These are phyloP conservation scores for Campylomormyrus tamandua DNA, from an alignment of 2,113 vertebrate species.

Conservation along the genomic window DNA sequence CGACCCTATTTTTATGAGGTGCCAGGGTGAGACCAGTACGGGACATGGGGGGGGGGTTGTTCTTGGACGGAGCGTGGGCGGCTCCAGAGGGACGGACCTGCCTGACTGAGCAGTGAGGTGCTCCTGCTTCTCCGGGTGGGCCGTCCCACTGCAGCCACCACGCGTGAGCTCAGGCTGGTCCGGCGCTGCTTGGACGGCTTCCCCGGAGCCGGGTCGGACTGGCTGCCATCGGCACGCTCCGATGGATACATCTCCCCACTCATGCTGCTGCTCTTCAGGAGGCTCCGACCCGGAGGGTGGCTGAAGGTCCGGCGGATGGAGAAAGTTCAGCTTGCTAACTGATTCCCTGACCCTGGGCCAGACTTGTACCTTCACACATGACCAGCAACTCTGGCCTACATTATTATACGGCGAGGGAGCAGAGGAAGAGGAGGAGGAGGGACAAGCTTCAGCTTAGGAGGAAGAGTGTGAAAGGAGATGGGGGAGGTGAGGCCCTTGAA, in stretches of 20 bases:
- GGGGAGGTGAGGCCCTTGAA: background rate
- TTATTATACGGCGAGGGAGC: background rate
- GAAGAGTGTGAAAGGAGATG: background rate
- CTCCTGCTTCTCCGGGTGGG: conserved; percentile 81
- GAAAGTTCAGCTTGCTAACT: background rate
- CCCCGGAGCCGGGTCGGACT: conserved; percentile 94
- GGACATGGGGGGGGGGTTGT: background rate
- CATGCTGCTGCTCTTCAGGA: conserved; percentile 93
- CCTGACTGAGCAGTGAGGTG: conserved; percentile 93
- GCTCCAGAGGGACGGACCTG: conserved; percentile 65
- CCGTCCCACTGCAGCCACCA: conserved; percentile 81
- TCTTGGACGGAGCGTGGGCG: background rate
- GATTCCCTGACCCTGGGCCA: background rate
- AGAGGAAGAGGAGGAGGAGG: background rate
- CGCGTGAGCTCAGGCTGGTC: conserved; percentile 89
- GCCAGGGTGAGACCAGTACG: background rate
- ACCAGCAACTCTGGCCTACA: background rate
- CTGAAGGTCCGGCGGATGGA: conserved; percentile 77
- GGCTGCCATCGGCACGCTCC: conserved; percentile 92
- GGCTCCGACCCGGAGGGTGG: conserved; percentile 78
- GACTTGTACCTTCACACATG: background rate
- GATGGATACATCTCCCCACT: conserved; percentile 91
- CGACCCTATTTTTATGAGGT: background rate
- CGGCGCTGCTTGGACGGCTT: conserved; percentile 88
- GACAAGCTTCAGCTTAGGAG: background rate